These are phyloP conservation scores for Alloscopus bannaensis DNA, from an alignment of 2,888 invertebrate species.

Conservation along the genomic window DNA sequence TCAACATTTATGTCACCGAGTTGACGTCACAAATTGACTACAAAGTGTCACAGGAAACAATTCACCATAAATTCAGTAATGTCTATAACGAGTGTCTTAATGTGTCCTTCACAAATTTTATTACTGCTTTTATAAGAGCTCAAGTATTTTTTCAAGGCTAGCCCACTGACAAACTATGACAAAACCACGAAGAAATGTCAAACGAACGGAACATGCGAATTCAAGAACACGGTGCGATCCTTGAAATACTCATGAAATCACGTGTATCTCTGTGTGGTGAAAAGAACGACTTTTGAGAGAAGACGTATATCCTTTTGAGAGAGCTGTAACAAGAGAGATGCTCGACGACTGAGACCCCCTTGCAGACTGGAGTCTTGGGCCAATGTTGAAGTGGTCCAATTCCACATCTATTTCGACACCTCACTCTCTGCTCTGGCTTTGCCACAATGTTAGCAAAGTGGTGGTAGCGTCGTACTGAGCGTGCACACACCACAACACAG, in stretches of 20 bases:
- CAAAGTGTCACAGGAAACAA: slow-evolving; percentile 21
- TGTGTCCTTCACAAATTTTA: slow-evolving; percentile 11
- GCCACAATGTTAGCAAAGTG: background rate
- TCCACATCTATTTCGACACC: slow-evolving; percentile 53
- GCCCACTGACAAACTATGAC: too few relatives aligned
- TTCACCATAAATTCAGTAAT: slow-evolving; percentile 18
- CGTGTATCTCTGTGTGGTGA: too few relatives aligned
- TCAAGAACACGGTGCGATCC: background rate
- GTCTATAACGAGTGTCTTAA: background rate
- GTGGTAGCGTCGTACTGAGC: background rate
- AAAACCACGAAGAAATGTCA: too few relatives aligned
- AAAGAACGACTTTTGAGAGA: slow-evolving; percentile 32
- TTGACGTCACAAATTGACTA: slow-evolving; percentile 29
- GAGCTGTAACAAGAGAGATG: slow-evolving; percentile 67
- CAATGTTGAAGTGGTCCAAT: slow-evolving; percentile 52
- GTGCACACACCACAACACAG: background rate
- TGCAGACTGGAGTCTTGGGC: slow-evolving; percentile 68
- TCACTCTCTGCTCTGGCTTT: slow-evolving; percentile 11
- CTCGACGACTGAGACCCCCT: slow-evolving; percentile 65
- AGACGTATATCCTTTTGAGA: slow-evolving; percentile 43
- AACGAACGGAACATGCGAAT: slow-evolving; percentile 12
- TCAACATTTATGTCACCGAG: slow-evolving; percentile 9
- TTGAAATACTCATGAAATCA: slow-evolving; percentile 46
- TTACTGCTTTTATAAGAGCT: too few relatives aligned
- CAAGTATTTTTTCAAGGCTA: too few relatives aligned